Percentiles rank a stretch among this genome's conserved stretches.
phyloP scores from a whole-genome alignment of 2,888 invertebrate genomes.

The Sclerodermus sp. region DNA sequence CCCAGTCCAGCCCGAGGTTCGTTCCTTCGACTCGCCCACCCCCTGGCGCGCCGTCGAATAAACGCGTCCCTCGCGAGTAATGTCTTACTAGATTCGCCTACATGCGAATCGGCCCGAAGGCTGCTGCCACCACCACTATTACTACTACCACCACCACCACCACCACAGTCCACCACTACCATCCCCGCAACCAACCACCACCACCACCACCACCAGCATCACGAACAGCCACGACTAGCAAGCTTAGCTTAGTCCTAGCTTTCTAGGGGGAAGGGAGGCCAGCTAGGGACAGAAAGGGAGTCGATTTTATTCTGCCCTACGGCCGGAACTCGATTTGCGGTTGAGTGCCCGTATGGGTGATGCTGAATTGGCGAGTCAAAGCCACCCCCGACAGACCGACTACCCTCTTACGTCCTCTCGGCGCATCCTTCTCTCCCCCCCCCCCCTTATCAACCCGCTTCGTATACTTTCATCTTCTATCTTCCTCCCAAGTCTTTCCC shows the following conservation, averaged over 20 bases:
- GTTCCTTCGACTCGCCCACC: background rate
- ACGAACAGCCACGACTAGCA: too few species aligned
- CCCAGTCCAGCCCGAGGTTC: too few species aligned
- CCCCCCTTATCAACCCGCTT: too few species aligned
- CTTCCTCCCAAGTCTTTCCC: too few species aligned
- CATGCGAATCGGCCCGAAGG: slow-evolving; percentile 35
- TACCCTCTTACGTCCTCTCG: background rate
- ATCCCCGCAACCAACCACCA: slow-evolving; percentile 8
- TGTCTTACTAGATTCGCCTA: slow-evolving; percentile 34
- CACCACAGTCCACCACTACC: too few species aligned
- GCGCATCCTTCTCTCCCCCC: slow-evolving; percentile 20
- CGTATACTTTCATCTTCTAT: slow-evolving; percentile 8
- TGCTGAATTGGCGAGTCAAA: slow-evolving; percentile 52
- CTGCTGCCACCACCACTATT: slow-evolving; percentile 4
- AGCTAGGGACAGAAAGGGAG: slow-evolving; percentile 12
- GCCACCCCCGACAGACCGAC: slow-evolving; percentile 19
- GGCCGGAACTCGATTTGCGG: slow-evolving; percentile 54
- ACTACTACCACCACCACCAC: too few species aligned
- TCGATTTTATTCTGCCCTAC: slow-evolving; percentile 51
- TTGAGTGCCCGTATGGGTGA: slow-evolving; percentile 48
- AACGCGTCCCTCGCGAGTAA: slow-evolving; percentile 46
- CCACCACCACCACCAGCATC: too few species aligned
- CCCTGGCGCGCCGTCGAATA: slow-evolving; percentile 20
- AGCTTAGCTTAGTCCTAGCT: background rate
- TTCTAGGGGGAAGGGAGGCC: slow-evolving; percentile 3